A percentile compares a stretch with the other conserved stretches of the same genome.
Conservation (phyloP, 2,113 vertebrate species). For the Otus sunia region DNA sequence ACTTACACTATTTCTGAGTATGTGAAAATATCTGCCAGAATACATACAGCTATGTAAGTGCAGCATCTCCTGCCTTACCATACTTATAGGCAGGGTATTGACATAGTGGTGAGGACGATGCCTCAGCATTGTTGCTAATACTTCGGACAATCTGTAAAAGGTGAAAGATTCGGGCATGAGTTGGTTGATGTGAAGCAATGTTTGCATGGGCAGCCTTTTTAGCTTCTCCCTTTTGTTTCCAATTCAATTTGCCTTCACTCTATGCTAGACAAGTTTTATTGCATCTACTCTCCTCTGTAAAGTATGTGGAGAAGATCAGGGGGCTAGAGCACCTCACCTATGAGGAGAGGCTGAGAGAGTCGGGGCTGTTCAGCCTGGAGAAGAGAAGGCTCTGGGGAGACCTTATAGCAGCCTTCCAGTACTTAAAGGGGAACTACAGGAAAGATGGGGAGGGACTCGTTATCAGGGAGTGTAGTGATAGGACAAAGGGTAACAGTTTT, state of each 20-base stretch:
- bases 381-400: too few species aligned
- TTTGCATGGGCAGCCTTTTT: neutral
- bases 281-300: neutral
- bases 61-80: neutral
- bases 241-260: neutral
- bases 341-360: too few species aligned
- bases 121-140: neutral
- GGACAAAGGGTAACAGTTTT: too few species aligned
- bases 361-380: too few species aligned
- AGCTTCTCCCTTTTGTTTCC: neutral
- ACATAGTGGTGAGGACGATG: neutral
- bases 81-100: neutral
- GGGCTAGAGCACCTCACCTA: too few species aligned
- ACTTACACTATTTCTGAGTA: neutral
- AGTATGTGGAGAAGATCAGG: too few species aligned
- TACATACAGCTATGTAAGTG: neutral
- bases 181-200: neutral
- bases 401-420: too few species aligned
- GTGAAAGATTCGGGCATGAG: neutral
- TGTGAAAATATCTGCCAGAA: neutral
- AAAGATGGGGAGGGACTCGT: too few species aligned
- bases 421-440: too few species aligned
- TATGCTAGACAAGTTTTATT: accelerated
- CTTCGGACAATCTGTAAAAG: neutral
- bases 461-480: too few species aligned